Base-by-base conservation (phyloP, 1,140 invertebrate species). In the Batillaria attramentaria region DNA sequence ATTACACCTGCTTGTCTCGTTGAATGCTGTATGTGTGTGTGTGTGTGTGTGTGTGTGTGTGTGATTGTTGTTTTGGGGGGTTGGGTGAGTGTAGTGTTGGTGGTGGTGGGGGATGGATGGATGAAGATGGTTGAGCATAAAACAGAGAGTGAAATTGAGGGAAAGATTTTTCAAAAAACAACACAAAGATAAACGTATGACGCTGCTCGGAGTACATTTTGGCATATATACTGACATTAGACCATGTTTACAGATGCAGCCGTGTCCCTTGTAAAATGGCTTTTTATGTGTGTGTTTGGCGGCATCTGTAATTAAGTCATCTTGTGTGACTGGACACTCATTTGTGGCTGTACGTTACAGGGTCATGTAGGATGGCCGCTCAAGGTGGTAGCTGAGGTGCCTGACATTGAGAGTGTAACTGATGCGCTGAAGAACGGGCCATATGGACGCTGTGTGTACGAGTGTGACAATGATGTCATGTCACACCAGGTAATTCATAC, bases 401-500 rank as follows among this genome's bases (percentile, higher is more conserved):
- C 86, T 37, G 90, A 91, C 69, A 86, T 91, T 62, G 89, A 91
- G 75, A 89, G 85, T 81, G 77, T 92, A 37, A 90, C 87, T 18
- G 85, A 90, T 39, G 88, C 87, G 16, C 80, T 92, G 46, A 80
- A 81, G 65, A 87, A 80, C 5, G 87, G 89, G 42, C 87, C 87
- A 20, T 92, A 92, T 82, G 91, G 91, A 3, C 79, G 84, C 68
- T 92, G 91, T 89, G 91, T 92, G 0, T 92, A 92, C 80, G 88
- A 91, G 60, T 85, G 87, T 80, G 89, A 92, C 79, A 92, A 92
- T 84, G 91, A 92, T 83, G 91, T 92, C 24, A 87, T 89, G 65
- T 90, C 91, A 80, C 86, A 92, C 79, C 91, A 92, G 85, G 88
- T 89, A 79, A 68, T 18, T 43, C 37, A 20, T 35, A 54, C 43